These are phyloP conservation scores for Haliclona indistincta DNA, from an alignment of 37 sponge, comb jelly and placozoan genomes.

Conservation along the genomic window DNA sequence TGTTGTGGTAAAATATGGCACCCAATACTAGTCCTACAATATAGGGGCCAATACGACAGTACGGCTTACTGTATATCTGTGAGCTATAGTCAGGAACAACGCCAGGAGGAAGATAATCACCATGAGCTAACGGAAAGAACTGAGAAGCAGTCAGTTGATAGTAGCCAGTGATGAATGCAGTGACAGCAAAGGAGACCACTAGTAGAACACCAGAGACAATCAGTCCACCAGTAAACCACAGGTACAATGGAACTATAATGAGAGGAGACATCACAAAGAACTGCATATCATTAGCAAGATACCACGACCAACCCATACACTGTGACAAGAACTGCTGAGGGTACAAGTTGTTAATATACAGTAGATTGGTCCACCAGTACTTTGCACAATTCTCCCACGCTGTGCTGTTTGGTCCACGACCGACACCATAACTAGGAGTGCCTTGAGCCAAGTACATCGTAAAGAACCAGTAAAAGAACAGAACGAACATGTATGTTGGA, in stretches of 20 bases:
- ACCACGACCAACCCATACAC: slow-evolving; percentile 68
- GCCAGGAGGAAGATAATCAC: background rate
- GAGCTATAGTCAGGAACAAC: slow-evolving; percentile 1
- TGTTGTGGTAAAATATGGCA: slow-evolving; percentile 50
- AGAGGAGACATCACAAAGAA: slow-evolving; percentile 61
- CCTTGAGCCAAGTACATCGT: slow-evolving; percentile 11
- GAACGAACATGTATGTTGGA: slow-evolving; percentile 49
- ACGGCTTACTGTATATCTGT: slow-evolving; percentile 56
- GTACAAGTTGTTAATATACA: slow-evolving; percentile 75
- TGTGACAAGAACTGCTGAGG: slow-evolving; percentile 17
- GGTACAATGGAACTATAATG: slow-evolving; percentile 36
- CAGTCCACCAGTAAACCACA: slow-evolving; percentile 17
- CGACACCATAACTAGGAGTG: background rate
- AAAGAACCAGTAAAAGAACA: slow-evolving; percentile 48
- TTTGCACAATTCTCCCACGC: slow-evolving; percentile 12
- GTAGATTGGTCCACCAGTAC: slow-evolving; percentile 71
- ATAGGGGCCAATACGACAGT: slow-evolving; percentile 60
- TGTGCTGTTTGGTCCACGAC: background rate
- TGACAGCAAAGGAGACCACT: background rate
- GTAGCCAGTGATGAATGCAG: slow-evolving; percentile 28
- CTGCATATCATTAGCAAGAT: slow-evolving; percentile 69
- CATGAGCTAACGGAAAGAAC: background rate
- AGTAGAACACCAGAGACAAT: background rate
- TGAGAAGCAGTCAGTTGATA: slow-evolving; percentile 1
- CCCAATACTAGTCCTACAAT: slow-evolving; percentile 69